Base-by-base conservation (phyloP, 2,888 invertebrate genomes). In the Drosophila falleni region DNA sequence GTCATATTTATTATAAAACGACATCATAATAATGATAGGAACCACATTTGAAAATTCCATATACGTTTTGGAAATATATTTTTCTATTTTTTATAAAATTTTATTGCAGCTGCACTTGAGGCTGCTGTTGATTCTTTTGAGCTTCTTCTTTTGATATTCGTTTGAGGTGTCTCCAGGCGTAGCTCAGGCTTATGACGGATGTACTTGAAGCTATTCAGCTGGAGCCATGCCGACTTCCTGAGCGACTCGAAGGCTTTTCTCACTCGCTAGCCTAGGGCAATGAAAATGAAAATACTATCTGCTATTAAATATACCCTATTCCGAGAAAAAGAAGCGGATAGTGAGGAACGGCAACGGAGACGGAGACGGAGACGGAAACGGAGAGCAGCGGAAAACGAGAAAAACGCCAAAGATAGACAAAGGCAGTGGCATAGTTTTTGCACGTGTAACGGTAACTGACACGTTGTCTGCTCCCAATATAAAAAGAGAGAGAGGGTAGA, bases 391-490 rank as follows among this genome's bases (percentile, higher is more conserved):
- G 62, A 62, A 67, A 62, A 50, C 67, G 62, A 70, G 71, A 61
- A 65, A 68, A 56, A 61, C 39, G 80, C 63, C 67, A 55, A 58
- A 39, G 61, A 78, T 55, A 61, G 70, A 79, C 79, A 79, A 79
- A 68, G 70, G 82, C 66, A 74, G 42, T 81, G 85, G 68, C 77
- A 85, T 77, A 84, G 83, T 78, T 78, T 64, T 60, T 72, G 72
- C 80, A 79, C 80, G 78, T 82, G 66, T 74, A 82, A 82, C 73
- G 79, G 77, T 71, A 75, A 80, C 74, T 77, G 82, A 70, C 74
- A 72, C 76, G 50, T 68, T 70, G 69, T 68, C 51, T 56, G 53
- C 59, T 29, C 26, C 44, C 41, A 41, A 50, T 33, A 44, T 37
- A 58, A 41, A 29, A n/a, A n/a, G n/a, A 49, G 13, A 15, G 19